Conservation (phyloP, 2,797 vertebrate genomes). For the Bryconaethiops microstoma region DNA sequence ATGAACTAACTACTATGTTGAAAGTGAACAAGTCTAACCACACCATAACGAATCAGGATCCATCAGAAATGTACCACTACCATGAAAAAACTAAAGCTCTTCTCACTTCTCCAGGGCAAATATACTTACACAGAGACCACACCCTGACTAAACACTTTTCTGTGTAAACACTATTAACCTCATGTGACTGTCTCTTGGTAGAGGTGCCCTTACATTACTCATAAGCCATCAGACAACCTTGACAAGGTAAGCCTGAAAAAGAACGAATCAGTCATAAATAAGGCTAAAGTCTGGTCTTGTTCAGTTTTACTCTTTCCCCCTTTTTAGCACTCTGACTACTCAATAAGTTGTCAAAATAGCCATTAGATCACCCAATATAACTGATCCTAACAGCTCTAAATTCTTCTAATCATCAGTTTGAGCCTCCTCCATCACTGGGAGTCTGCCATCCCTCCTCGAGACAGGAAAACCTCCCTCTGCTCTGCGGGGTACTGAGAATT, state of each 20-base stretch:
- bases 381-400: background rate
- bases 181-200: conserved; percentile 1
- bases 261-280: background rate
- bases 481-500: conserved; percentile 58
- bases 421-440: background rate
- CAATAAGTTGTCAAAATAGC: background rate
- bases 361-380: background rate
- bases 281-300: background rate
- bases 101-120: background rate
- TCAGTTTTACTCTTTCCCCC: background rate
- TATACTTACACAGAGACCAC: background rate
- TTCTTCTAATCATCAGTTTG: background rate
- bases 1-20: background rate
- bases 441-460: conserved; percentile 8
- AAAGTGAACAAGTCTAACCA: background rate
- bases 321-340: background rate
- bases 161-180: background rate
- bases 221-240: background rate
- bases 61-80: background rate
- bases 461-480: conserved; percentile 48
- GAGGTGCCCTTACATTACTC: background rate
- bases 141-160: conserved; percentile 4
- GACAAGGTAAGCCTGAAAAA: conserved; percentile 28
- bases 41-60: background rate
- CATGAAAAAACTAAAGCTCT: background rate